Evolutionary conservation across 2,113 vertebrate genomes (phyloP).

Genomic region (Lagopus leucura): DNA sequence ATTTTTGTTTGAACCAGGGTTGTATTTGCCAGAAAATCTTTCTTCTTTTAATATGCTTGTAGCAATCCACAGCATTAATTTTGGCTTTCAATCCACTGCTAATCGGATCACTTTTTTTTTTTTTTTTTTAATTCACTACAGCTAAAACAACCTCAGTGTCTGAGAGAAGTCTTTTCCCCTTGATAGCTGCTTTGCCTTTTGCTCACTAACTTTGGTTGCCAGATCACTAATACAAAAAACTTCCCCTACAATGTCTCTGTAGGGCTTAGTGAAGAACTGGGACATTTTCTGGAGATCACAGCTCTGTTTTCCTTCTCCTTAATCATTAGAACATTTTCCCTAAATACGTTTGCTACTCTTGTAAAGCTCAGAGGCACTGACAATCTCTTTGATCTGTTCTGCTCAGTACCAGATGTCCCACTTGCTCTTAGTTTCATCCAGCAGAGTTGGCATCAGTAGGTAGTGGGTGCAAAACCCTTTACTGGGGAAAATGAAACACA

Average conservation of each 20-base stretch:
- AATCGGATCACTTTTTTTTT: neutral
- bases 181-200: neutral
- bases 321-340: neutral
- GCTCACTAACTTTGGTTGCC: neutral
- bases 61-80: neutral
- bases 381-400: neutral
- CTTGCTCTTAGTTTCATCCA: neutral
- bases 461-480: neutral
- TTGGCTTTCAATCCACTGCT: neutral
- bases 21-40: neutral
- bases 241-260: neutral
- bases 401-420: neutral
- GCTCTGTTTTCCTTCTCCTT: neutral
- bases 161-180: neutral
- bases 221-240: neutral
- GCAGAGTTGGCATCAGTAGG: neutral
- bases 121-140: fast-evolving
- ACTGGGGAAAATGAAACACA: neutral
- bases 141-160: neutral
- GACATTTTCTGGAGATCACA: neutral
- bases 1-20: neutral
- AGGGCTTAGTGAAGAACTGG: neutral
- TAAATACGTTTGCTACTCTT: neutral
- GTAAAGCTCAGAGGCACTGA: neutral
- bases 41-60: neutral